Evolutionary conservation across 2,888 invertebrate species (phyloP).

Genomic region (Cantharis rufa): DNA sequence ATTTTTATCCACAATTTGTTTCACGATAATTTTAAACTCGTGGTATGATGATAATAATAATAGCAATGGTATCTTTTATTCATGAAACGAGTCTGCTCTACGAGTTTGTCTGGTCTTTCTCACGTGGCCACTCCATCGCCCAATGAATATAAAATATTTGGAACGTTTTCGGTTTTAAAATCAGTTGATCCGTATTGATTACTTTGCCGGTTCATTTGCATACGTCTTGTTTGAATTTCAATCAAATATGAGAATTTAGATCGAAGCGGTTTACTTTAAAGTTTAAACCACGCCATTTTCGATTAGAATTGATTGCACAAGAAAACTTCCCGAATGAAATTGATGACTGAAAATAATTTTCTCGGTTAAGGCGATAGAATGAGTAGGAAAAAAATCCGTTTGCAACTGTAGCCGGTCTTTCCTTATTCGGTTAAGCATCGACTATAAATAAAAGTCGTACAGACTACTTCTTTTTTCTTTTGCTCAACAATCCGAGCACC

Average conservation of each 20-base stretch:
- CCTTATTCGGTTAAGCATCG: constrained; percentile 41
- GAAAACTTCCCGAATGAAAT: not conserved
- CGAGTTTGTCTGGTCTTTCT: constrained; percentile 23
- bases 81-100: constrained; percentile 19
- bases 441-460: constrained; percentile 38
- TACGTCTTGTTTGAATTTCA: constrained; percentile 3
- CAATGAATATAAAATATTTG: not conserved
- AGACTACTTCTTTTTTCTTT: constrained; percentile 33
- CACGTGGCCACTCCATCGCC: constrained; percentile 7
- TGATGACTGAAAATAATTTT: constrained; percentile 23
- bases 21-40: not conserved
- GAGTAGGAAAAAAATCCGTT: constrained; percentile 14
- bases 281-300: not conserved
- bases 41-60: not conserved
- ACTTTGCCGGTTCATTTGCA: not conserved
- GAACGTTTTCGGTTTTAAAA: not conserved
- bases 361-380: constrained; percentile 26
- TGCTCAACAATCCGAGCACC: constrained; percentile 20
- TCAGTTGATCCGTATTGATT: not conserved
- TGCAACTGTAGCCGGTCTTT: constrained; percentile 37
- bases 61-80: constrained; percentile 22
- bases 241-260: constrained; percentile 1
- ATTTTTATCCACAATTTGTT: not conserved
- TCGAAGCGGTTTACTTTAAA: not conserved
- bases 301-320: not conserved